Conservation (phyloP, 1,140 invertebrate genomes). For the Anoplolepis gracilipes region DNA sequence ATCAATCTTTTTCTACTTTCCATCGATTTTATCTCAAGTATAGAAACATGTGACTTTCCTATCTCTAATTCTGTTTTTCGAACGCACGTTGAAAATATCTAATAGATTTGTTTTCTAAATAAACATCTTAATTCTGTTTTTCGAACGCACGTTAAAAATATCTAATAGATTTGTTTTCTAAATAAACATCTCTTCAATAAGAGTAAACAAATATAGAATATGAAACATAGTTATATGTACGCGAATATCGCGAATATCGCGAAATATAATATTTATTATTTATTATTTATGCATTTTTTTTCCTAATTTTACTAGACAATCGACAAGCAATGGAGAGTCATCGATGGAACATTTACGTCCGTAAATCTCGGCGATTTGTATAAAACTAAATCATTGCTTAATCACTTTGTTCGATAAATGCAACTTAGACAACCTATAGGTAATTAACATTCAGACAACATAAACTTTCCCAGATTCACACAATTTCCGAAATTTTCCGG, state of each 20-base stretch:
- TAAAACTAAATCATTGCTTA: constrained; percentile 17
- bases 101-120: constrained; percentile 11
- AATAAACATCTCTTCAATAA: constrained; percentile 8
- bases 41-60: constrained; percentile 22
- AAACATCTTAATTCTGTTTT: constrained; percentile 43
- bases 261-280: no score
- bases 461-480: constrained; percentile 10
- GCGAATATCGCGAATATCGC: no score
- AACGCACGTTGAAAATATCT: constrained; percentile 22
- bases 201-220: background rate
- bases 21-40: constrained; percentile 19
- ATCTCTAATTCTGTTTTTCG: constrained; percentile 39
- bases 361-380: background rate
- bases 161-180: constrained; percentile 21
- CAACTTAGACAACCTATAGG: constrained; percentile 3
- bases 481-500: background rate
- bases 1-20: constrained; percentile 5
- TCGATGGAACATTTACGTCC: background rate
- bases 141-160: constrained; percentile 15
- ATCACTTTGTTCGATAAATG: constrained; percentile 37
- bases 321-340: constrained; percentile 11
- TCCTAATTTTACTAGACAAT: constrained; percentile 36
- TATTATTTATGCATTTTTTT: no score
- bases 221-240: constrained; percentile 39
- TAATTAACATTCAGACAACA: background rate